Evolutionary conservation across 2,888 invertebrate genomes (phyloP).

Genomic region (Homarus gammarus): DNA sequence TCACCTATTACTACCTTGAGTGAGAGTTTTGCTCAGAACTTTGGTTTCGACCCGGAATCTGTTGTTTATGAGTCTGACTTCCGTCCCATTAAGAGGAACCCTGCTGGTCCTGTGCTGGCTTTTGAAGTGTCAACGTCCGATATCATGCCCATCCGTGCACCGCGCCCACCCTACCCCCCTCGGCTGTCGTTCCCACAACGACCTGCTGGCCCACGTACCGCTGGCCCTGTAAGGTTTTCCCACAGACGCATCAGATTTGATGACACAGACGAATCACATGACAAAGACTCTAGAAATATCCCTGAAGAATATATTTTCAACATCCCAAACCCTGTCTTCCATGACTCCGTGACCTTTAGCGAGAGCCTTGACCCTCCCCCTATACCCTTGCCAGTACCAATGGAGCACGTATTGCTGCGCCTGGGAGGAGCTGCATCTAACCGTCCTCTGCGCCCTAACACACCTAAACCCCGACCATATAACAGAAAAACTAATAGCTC

Average conservation of each 20-base stretch:
- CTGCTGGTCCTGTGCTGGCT: conserved; percentile 43
- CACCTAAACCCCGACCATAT: neutral
- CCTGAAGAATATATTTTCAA: neutral
- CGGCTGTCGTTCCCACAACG: neutral
- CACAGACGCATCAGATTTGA: conserved; percentile 35
- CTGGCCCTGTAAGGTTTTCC: conserved; percentile 24
- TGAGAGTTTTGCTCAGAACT: conserved; percentile 50
- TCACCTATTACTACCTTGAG: neutral
- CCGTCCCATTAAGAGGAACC: conserved; percentile 49
- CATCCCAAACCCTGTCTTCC: conserved; percentile 39
- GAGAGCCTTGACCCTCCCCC: conserved; percentile 40
- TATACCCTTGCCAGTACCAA: conserved; percentile 55
- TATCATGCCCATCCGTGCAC: conserved; percentile 37
- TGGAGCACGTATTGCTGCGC: conserved; percentile 44
- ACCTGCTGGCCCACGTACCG: conserved; percentile 47
- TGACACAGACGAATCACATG: neutral
- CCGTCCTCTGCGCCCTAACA: conserved; percentile 40
- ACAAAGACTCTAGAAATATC: conserved; percentile 5
- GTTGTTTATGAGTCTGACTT: conserved; percentile 75
- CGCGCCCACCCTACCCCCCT: conserved; percentile 28
- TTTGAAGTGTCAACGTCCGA: conserved; percentile 64
- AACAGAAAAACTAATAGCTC: neutral
- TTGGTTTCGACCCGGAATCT: conserved; percentile 70
- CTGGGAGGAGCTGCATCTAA: conserved; percentile 69
- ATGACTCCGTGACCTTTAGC: conserved; percentile 44